Evolutionary conservation across 2,888 invertebrate species (phyloP).

Genomic region (Chelonus formosanus): DNA sequence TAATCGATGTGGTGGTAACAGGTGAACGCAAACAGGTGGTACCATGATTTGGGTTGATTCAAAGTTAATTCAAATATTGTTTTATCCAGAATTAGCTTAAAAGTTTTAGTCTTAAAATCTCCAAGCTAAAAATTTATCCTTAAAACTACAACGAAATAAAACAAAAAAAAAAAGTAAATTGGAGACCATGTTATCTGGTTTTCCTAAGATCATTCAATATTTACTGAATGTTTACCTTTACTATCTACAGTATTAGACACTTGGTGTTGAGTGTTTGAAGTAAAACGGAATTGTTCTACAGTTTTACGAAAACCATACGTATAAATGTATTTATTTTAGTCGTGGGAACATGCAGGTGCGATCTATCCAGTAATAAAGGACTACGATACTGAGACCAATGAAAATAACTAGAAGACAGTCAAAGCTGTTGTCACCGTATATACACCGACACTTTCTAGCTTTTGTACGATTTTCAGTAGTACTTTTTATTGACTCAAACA

Average conservation of each 20-base stretch:
- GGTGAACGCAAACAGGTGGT: conserved; percentile 32
- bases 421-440: conserved; percentile 3
- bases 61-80: conserved; percentile 24
- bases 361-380: conserved; percentile 16
- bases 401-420: conserved; percentile 4
- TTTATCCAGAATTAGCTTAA: conserved; percentile 10
- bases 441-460: background rate
- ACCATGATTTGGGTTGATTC: conserved; percentile 23
- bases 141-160: background rate
- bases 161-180: too few species aligned
- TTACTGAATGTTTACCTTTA: too few species aligned
- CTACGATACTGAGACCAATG: background rate
- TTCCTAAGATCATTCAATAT: background rate
- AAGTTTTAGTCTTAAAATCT: background rate
- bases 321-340: conserved; percentile 46
- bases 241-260: too few species aligned
- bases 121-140: too few species aligned
- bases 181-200: too few species aligned
- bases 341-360: conserved; percentile 42
- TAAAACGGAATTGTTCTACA: conserved; percentile 32
- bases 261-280: background rate
- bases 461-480: conserved; percentile 1
- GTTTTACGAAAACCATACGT: conserved; percentile 35
- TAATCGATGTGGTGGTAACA: conserved; percentile 21
- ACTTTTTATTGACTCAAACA: conserved; percentile 23